Percentiles rank a stretch among this genome's conserved stretches.
phyloP scores from a whole-genome alignment of 1,140 invertebrate species.

The Lepidostoma basale region DNA sequence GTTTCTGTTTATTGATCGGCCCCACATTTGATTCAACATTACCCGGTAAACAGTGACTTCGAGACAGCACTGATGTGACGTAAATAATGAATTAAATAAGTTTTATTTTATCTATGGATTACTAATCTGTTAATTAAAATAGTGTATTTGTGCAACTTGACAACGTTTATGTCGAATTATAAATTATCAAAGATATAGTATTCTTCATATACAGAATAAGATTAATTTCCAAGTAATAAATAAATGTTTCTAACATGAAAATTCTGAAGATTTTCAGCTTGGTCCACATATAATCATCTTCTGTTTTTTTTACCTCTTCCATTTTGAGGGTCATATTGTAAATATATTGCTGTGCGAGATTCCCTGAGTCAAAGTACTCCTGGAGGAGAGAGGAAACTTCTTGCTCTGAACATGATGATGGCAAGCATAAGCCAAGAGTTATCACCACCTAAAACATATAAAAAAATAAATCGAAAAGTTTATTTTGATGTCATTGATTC shows the following conservation, averaged over 20 bases:
- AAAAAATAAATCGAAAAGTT: conserved; percentile 2
- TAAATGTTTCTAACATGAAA: not conserved
- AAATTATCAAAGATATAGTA: too few species aligned
- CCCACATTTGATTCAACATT: too few species aligned
- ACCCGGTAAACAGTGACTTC: too few species aligned
- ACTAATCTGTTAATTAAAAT: too few species aligned
- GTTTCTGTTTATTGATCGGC: too few species aligned
- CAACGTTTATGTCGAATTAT: too few species aligned
- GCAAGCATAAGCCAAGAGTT: conserved; percentile 6
- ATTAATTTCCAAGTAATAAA: not conserved
- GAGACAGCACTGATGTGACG: too few species aligned
- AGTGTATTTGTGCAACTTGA: too few species aligned
- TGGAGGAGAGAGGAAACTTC: not conserved
- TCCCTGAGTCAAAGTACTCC: conserved; percentile 8
- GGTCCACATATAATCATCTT: conserved; percentile 11
- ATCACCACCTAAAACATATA: not conserved
- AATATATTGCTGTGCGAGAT: not conserved
- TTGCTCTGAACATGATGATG: not conserved
- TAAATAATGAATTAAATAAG: too few species aligned
- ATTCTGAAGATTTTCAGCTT: not conserved
- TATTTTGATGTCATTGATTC: too few species aligned
- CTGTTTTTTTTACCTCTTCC: conserved; percentile 8
- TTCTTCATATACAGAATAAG: too few species aligned
- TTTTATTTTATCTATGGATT: too few species aligned
- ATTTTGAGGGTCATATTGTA: conserved; percentile 4